A percentile compares a stretch with the other conserved stretches of the same genome.
Evolutionary conservation across 2,797 vertebrate genomes (phyloP).

Genomic region (Girardinus metallicus): DNA sequence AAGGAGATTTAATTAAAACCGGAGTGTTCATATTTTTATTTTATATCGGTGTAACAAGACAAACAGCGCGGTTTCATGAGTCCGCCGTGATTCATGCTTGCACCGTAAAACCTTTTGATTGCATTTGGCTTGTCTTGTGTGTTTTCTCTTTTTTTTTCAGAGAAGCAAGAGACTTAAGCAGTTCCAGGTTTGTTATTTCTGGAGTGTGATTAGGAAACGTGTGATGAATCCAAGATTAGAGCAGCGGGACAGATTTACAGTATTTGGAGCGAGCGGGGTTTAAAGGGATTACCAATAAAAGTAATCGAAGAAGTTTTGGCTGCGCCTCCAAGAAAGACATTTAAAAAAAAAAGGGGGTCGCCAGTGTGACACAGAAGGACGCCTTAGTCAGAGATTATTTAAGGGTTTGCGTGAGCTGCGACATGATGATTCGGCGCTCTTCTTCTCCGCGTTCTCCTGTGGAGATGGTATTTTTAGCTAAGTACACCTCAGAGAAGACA

Average conservation of each 20-base stretch:
- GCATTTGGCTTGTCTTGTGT: slow-evolving; percentile 37
- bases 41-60: slow-evolving; percentile 43
- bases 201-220: slow-evolving; percentile 66
- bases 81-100: slow-evolving; percentile 51
- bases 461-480: slow-evolving; percentile 58
- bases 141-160: neutral
- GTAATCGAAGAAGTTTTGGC: slow-evolving; percentile 69
- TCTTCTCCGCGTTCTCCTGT: slow-evolving; percentile 15
- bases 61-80: slow-evolving; percentile 43
- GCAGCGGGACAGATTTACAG: slow-evolving; percentile 61
- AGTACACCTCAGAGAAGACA: slow-evolving; percentile 30
- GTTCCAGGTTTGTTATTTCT: slow-evolving; percentile 73
- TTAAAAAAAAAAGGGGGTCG: slow-evolving; percentile 20
- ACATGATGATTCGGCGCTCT: slow-evolving; percentile 26
- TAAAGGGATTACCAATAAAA: slow-evolving; percentile 69
- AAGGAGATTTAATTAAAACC: slow-evolving; percentile 53
- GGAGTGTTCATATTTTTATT: slow-evolving; percentile 25
- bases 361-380: slow-evolving; percentile 43
- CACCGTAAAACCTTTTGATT: slow-evolving; percentile 50
- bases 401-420: slow-evolving; percentile 28
- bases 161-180: slow-evolving; percentile 39
- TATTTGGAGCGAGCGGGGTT: slow-evolving; percentile 24
- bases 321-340: neutral
- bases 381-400: slow-evolving; percentile 67
- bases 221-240: slow-evolving; percentile 71